These are phyloP conservation scores for Chiloscyllium plagiosum DNA, from an alignment of 2,113 vertebrate species.

Conservation along the genomic window DNA sequence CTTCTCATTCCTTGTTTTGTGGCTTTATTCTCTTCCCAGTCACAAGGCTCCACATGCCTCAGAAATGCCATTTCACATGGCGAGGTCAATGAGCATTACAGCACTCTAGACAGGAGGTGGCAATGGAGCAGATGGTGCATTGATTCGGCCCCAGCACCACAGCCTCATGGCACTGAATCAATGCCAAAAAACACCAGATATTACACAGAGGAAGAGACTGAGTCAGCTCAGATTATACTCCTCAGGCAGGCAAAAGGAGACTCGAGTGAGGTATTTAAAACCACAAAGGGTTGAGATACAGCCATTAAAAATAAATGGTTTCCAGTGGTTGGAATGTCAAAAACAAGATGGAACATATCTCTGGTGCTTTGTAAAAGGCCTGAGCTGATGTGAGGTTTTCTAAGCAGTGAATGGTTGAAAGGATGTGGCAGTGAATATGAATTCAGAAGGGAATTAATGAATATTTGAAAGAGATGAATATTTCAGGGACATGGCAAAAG, in stretches of 20 bases:
- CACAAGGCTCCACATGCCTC: neutral
- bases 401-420: neutral
- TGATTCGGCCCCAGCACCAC: neutral
- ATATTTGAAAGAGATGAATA: neutral
- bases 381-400: neutral
- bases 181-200: neutral
- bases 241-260: no score
- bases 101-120: neutral
- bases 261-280: no score
- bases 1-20: neutral
- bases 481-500: neutral
- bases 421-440: neutral
- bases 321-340: neutral
- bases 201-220: no score
- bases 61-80: neutral
- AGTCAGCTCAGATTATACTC: no score
- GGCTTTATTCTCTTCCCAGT: neutral
- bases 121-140: neutral
- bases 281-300: no score
- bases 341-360: neutral
- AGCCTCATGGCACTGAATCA: neutral
- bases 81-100: neutral
- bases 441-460: neutral
- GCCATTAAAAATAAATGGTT: neutral
- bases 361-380: neutral